These are phyloP conservation scores for Chymomyza caudatula DNA, from an alignment of 2,888 invertebrate species.

Conservation along the genomic window DNA sequence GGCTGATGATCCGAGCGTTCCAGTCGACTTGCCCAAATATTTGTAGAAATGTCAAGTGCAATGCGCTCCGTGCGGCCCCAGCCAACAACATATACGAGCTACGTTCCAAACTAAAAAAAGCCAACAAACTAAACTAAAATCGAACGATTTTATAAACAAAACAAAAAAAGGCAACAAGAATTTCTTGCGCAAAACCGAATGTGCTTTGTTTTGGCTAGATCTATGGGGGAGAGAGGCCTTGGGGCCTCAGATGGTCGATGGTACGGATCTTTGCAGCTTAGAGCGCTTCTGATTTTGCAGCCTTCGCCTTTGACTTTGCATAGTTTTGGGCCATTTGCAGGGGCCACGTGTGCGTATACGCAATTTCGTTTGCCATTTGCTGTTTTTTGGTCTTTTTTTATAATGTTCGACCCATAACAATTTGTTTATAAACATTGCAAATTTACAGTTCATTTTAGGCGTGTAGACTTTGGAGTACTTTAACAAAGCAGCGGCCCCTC, in stretches of 20 bases:
- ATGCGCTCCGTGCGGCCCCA: not conserved
- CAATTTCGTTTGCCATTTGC: conserved; percentile 35
- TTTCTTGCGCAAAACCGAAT: conserved; percentile 8
- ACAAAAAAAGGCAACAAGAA: not conserved
- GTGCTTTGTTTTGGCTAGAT: not conserved
- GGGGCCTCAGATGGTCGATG: not conserved
- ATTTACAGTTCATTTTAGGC: conserved; percentile 57
- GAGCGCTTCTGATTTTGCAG: conserved; percentile 19
- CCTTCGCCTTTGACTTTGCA: conserved; percentile 58
- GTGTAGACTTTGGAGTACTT: too few relatives aligned
- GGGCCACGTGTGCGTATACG: conserved; percentile 70
- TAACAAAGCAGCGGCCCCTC: not conserved
- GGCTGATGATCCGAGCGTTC: not conserved
- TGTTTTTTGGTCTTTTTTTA: conserved; percentile 35
- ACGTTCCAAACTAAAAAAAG: conserved; percentile 6
- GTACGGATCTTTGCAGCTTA: not conserved
- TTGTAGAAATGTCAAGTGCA: conserved; percentile 69
- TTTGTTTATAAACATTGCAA: conserved; percentile 73
- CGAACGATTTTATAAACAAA: not conserved
- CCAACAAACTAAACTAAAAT: not conserved
- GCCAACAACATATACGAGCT: conserved; percentile 15
- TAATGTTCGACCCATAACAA: conserved; percentile 50
- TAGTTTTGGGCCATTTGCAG: not conserved
- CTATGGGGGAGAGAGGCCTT: not conserved
- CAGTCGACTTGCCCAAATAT: conserved; percentile 54